Evolutionary conservation across 1,140 invertebrate genomes (phyloP).

Genomic region (Drosophila ercepeae): DNA sequence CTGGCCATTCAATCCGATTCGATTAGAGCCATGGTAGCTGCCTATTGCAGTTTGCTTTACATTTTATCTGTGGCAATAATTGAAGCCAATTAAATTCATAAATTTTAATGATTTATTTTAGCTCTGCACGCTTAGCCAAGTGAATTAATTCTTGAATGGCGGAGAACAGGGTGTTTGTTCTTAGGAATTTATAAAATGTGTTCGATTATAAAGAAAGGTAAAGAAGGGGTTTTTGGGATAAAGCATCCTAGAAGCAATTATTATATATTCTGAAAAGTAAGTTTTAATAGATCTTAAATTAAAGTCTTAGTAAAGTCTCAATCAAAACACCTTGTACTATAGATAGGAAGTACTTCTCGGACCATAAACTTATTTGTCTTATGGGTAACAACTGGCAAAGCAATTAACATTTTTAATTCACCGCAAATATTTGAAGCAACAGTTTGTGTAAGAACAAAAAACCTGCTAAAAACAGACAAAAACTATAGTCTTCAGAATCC

Average conservation of each 20-base stretch:
- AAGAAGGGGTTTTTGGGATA: no score
- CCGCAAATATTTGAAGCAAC: constrained; percentile 73
- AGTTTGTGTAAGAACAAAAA: constrained; percentile 72
- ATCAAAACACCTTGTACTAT: constrained; percentile 47
- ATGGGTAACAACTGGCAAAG: constrained; percentile 25
- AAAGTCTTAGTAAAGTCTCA: no score
- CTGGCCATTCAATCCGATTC: constrained; percentile 19
- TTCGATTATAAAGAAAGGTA: not conserved
- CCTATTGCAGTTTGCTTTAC: constrained; percentile 42
- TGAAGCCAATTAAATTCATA: constrained; percentile 79
- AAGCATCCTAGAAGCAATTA: no score
- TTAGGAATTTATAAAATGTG: not conserved
- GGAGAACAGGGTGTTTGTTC: constrained; percentile 50
- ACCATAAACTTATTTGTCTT: constrained; percentile 42
- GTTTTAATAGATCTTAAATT: no score
- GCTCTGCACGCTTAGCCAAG: constrained; percentile 56
- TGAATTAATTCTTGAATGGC: constrained; percentile 57
- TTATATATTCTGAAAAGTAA: no score
- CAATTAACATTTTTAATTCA: constrained; percentile 67
- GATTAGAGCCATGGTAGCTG: constrained; percentile 19
- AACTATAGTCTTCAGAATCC: constrained; percentile 14
- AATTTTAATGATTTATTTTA: constrained; percentile 81
- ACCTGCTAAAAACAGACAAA: not conserved
- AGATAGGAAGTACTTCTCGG: constrained; percentile 20
- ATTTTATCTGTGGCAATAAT: constrained; percentile 73